phyloP scores from a whole-genome alignment of 2,888 invertebrate genomes.

The Hololepta plana region DNA sequence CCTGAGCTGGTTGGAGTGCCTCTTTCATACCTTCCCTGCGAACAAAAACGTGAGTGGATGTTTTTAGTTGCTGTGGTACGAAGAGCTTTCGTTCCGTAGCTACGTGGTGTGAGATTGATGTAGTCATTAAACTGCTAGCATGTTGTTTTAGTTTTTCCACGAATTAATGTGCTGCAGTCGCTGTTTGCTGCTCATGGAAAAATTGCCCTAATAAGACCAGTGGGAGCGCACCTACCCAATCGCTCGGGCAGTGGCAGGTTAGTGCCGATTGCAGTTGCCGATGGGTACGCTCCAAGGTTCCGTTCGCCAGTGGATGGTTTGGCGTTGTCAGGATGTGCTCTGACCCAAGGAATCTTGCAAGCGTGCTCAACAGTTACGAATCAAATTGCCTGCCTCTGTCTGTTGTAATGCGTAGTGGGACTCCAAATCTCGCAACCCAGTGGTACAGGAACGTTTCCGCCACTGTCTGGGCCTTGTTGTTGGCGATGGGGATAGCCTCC shows the following conservation, averaged over 20 bases:
- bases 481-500: constrained; percentile 18
- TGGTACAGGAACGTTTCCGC: constrained; percentile 16
- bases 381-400: constrained; percentile 23
- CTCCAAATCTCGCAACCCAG: constrained; percentile 24
- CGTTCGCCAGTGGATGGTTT: constrained; percentile 21
- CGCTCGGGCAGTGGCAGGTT: constrained; percentile 10
- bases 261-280: constrained; percentile 16
- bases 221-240: constrained; percentile 17
- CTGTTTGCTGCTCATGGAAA: too few species aligned
- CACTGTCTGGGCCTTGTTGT: constrained; percentile 22
- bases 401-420: constrained; percentile 16
- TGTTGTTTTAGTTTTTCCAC: constrained; percentile 8
- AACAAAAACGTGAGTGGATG: constrained; percentile 12
- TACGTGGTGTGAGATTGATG: constrained; percentile 4
- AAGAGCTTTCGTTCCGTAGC: constrained; percentile 6
- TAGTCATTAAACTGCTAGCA: constrained; percentile 4
- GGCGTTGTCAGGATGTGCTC: too few species aligned
- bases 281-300: constrained; percentile 16
- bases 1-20: constrained; percentile 12
- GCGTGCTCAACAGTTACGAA: constrained; percentile 15
- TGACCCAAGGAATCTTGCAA: too few species aligned
- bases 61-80: constrained; percentile 6
- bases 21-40: constrained; percentile 12
- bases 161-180: too few species aligned
- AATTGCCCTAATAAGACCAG: constrained; percentile 19